phyloP scores from a whole-genome alignment of 1,140 invertebrate species.

The Bombus affinis region DNA sequence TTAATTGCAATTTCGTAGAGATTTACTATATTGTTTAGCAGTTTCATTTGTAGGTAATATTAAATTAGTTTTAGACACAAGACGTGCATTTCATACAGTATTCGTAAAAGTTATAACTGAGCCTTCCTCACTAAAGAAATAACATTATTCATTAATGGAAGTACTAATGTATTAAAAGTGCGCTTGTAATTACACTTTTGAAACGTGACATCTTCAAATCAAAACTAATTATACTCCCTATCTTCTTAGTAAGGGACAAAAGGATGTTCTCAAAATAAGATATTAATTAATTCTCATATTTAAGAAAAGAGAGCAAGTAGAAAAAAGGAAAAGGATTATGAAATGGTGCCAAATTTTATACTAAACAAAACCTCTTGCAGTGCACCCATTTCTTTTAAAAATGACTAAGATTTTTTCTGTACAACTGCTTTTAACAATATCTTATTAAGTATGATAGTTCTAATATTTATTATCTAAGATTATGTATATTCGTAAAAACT shows the following conservation, averaged over 20 bases:
- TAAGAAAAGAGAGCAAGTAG: not conserved
- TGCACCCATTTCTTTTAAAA: conserved; percentile 57
- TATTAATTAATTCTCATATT: conserved; percentile 10
- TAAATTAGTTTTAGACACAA: conserved; percentile 34
- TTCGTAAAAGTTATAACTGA: conserved; percentile 49
- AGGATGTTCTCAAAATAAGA: conserved; percentile 10
- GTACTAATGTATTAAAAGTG: conserved; percentile 43
- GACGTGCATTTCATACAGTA: conserved; percentile 49
- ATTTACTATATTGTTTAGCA: conserved; percentile 2
- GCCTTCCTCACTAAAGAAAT: conserved; percentile 49
- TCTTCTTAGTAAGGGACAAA: conserved; percentile 30
- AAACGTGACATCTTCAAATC: conserved; percentile 46
- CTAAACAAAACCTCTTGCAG: conserved; percentile 46
- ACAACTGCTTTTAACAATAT: conserved; percentile 43
- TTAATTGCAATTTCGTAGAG: conserved; percentile 27
- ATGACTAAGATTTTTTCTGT: conserved; percentile 43
- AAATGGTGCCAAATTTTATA: conserved; percentile 71
- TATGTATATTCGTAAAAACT: conserved; percentile 37
- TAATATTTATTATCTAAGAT: conserved; percentile 57
- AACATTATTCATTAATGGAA: conserved; percentile 42
- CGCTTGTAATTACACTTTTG: conserved; percentile 34
- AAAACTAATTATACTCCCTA: conserved; percentile 48
- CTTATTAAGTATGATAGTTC: conserved; percentile 39
- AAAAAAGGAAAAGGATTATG: not conserved
- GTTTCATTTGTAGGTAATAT: conserved; percentile 31